Evolutionary conservation across 1,140 invertebrate species (phyloP), one percentile per base, ranked within the genome.

Genomic region (Pantala flavescens): DNA sequence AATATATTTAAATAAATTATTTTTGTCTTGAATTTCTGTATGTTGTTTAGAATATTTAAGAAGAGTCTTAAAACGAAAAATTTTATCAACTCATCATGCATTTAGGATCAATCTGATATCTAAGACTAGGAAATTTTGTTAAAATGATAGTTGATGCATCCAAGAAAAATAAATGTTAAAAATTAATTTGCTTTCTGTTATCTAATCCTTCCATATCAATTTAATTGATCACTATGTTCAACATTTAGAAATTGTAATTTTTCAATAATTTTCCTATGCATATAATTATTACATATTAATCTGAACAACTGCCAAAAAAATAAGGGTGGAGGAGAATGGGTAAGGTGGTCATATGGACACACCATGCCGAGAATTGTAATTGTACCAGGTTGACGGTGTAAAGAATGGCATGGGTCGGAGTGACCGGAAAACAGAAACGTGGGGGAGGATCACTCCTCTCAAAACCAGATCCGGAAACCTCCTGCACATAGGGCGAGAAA

Each of bases 351-450:
- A 63, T 63, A 63, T 63, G 49, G 49, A 63, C 49, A 63, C 49
- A 19, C 49, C 49, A 63, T 63, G 49, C 49, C 49, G 49, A 63
- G 12, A 63, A 63, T 63, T 63, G 49, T 63, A 63, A 63, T 63
- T 63, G 36, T 72, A 81, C 79, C 80, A 80, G 77, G 77, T 78
- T 76, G 70, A 81, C 78, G 74, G 77, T 79, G 77, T 81, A 82
- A 72, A 81, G 77, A 76, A 81, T 79, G 42, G 80, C 77, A 75
- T 77, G 79, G 24, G 77, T 74, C 55, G 76, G 55, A 72, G 78
- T 78, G 73, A 81, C 77, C 36, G 79, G 79, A 70, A 81, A 80
- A 79, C 80, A 81, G 76, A 81, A 81, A 74, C 74, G 78, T 21
- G 49, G 49, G 49, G 49, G 49, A 63, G n/a, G 79, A 76, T 49